Conservation (phyloP, 2,797 vertebrate genomes). For the Arremon aurantiirostris region DNA sequence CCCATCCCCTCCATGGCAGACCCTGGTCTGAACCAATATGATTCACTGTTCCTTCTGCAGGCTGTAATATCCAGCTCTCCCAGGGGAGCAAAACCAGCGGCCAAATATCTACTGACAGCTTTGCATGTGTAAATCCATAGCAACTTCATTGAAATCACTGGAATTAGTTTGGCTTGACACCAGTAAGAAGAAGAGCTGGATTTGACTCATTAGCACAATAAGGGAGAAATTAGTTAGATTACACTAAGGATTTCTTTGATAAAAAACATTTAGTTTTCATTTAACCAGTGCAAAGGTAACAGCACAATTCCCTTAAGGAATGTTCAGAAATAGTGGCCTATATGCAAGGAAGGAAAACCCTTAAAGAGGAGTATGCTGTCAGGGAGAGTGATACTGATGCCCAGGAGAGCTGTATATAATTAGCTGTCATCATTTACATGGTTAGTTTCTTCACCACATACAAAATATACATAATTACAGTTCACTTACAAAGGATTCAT, state of each 20-base stretch:
- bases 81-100: background rate
- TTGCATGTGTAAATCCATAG: conserved; percentile 37
- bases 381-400: conserved; percentile 54
- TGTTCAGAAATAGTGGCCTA: background rate
- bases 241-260: conserved; percentile 48
- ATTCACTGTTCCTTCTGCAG: background rate
- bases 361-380: conserved; percentile 41
- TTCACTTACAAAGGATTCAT: conserved; percentile 46
- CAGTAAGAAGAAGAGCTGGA: conserved; percentile 14
- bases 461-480: conserved; percentile 59
- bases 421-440: conserved; percentile 68
- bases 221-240: conserved; percentile 38
- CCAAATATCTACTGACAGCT: conserved; percentile 3
- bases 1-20: background rate
- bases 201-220: conserved; percentile 56
- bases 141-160: conserved; percentile 17
- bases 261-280: conserved; percentile 46
- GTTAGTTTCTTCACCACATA: conserved; percentile 52
- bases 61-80: conserved; percentile 4
- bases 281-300: conserved; percentile 43
- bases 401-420: conserved; percentile 63
- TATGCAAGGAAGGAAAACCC: conserved; percentile 8
- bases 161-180: conserved; percentile 49
- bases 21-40: background rate
- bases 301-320: conserved; percentile 35